Percentiles rank a stretch among this genome's conserved stretches.
phyloP scores from a whole-genome alignment of 2,797 vertebrate species.

The Cossypha niveicapilla region DNA sequence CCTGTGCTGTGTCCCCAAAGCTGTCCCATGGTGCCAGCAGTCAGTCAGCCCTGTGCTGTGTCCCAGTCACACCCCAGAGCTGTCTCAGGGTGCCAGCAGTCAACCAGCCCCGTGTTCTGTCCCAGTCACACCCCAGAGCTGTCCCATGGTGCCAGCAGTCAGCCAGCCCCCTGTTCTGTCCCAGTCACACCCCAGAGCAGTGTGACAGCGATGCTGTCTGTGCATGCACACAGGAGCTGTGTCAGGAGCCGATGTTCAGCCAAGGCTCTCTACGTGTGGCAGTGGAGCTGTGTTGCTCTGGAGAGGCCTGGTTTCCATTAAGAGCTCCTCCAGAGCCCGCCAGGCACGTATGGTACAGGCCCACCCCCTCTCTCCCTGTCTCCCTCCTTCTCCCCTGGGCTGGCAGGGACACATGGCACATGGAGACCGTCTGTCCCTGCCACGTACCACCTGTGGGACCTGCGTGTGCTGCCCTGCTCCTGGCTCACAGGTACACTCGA shows the following conservation, averaged over 20 bases:
- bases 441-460: accelerated
- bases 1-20: neutral
- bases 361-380: neutral
- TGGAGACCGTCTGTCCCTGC: neutral
- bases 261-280: neutral
- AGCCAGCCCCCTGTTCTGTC: neutral
- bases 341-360: neutral
- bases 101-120: neutral
- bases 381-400: neutral
- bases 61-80: neutral
- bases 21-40: neutral
- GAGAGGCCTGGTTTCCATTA: conserved; percentile 38
- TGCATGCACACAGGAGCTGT: neutral
- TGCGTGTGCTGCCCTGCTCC: accelerated
- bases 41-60: neutral
- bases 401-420: neutral
- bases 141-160: neutral
- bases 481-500: accelerated
- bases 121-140: neutral
- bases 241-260: neutral
- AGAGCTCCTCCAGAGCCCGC: neutral
- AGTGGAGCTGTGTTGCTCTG: neutral
- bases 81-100: neutral
- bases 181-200: neutral
- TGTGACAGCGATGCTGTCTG: neutral